Evolutionary conservation across 2,888 invertebrate species (phyloP).

Genomic region (Dicranocentrus wangi): DNA sequence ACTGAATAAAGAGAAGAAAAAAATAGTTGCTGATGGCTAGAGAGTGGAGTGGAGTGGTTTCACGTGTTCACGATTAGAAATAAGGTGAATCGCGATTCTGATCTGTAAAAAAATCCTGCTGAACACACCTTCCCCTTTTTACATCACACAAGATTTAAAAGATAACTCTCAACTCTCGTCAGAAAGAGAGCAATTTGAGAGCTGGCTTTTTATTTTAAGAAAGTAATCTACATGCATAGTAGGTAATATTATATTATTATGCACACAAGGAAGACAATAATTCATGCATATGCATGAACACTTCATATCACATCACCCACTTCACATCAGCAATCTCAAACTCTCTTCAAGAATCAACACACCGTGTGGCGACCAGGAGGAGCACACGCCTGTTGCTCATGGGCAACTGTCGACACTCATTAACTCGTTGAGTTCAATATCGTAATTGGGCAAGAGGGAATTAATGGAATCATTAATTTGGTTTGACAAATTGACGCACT

Average conservation of each 20-base stretch:
- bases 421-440: conserved; percentile 18
- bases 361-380: too few relatives aligned
- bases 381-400: conserved; percentile 23
- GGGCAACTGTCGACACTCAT: conserved; percentile 36
- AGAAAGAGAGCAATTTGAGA: background rate
- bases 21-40: too few relatives aligned
- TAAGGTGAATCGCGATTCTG: too few relatives aligned
- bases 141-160: background rate
- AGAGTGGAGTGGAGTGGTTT: too few relatives aligned
- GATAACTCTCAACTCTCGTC: background rate
- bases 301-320: background rate
- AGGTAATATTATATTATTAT: too few relatives aligned
- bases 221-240: too few relatives aligned
- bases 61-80: too few relatives aligned
- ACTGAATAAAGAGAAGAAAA: too few relatives aligned
- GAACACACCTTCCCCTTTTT: background rate
- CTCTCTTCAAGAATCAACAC: too few relatives aligned
- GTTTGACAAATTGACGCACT: conserved; percentile 39
- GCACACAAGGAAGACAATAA: background rate
- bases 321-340: too few relatives aligned
- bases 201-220: too few relatives aligned
- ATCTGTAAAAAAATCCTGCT: background rate
- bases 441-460: conserved; percentile 19
- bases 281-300: background rate
- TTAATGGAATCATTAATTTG: conserved; percentile 45